phyloP scores from a whole-genome alignment of 35 echinoderm and acorn worm genomes.

The Ophiothrix spiculata region DNA sequence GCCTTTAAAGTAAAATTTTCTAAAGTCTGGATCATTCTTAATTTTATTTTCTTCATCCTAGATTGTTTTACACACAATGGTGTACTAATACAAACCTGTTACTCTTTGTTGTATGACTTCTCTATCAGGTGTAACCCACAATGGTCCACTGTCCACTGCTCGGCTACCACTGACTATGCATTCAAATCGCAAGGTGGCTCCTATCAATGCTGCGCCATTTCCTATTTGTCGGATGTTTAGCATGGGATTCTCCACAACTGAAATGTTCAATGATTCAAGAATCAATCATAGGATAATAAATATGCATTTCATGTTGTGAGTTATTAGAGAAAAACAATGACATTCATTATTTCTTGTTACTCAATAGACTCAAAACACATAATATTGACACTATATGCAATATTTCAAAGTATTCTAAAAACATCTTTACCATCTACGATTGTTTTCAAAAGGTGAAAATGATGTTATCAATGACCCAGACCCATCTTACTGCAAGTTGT shows the following conservation, averaged over 20 bases:
- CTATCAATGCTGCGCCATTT: slow-evolving; percentile 12
- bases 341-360: too few relatives aligned
- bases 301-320: too few relatives aligned
- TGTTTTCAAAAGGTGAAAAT: too few relatives aligned
- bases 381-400: too few relatives aligned
- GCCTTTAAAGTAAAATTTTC: background rate
- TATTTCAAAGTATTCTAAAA: too few relatives aligned
- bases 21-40: background rate
- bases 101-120: slow-evolving; percentile 30
- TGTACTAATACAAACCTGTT: slow-evolving; percentile 28
- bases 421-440: too few relatives aligned
- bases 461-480: too few relatives aligned
- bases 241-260: slow-evolving; percentile 2
- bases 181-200: slow-evolving; percentile 38
- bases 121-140: slow-evolving; percentile 57
- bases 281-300: too few relatives aligned
- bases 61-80: background rate
- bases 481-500: too few relatives aligned
- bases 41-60: background rate
- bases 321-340: too few relatives aligned
- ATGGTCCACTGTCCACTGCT: slow-evolving; percentile 27
- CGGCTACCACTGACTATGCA: slow-evolving; percentile 43
- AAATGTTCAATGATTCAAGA: too few relatives aligned
- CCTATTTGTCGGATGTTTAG: slow-evolving; percentile 53
- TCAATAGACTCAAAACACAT: too few relatives aligned